These are phyloP conservation scores for Hartigia nigra DNA, from an alignment of 2,888 invertebrate genomes.

Conservation along the genomic window DNA sequence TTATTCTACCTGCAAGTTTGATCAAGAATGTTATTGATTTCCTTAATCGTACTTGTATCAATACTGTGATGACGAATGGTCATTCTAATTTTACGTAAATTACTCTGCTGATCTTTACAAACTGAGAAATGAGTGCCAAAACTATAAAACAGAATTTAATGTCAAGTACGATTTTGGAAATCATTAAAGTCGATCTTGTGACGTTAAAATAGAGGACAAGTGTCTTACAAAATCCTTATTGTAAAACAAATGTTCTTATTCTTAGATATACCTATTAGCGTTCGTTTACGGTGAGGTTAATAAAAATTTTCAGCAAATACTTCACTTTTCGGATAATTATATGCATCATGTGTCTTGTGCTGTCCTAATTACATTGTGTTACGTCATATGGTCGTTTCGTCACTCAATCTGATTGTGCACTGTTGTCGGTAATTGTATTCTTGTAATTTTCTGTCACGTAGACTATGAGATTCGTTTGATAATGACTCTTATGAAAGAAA, in stretches of 20 bases:
- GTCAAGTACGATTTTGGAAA: neutral
- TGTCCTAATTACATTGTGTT: slow-evolving; percentile 45
- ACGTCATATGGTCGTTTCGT: slow-evolving; percentile 28
- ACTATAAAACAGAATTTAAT: neutral
- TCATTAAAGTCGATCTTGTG: neutral
- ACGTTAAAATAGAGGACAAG: neutral
- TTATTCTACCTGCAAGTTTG: neutral
- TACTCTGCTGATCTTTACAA: neutral
- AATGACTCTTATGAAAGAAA: neutral
- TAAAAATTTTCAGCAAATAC: slow-evolving; percentile 20
- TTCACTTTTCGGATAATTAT: slow-evolving; percentile 23
- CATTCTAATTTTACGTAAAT: neutral
- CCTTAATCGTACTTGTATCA: neutral
- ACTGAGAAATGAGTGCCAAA: slow-evolving; percentile 1
- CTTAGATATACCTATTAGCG: neutral
- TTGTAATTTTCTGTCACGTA: neutral
- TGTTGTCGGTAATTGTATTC: neutral
- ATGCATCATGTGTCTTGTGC: slow-evolving; percentile 41
- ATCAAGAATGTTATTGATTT: neutral
- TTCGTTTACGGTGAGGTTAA: slow-evolving; percentile 16
- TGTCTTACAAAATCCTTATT: neutral
- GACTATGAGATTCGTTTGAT: neutral
- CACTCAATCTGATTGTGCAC: slow-evolving; percentile 2
- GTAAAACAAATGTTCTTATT: neutral
- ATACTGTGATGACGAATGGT: neutral